Evolutionary conservation across 2,888 invertebrate genomes (phyloP).

Genomic region (Thecocarcelia acutangulata): DNA sequence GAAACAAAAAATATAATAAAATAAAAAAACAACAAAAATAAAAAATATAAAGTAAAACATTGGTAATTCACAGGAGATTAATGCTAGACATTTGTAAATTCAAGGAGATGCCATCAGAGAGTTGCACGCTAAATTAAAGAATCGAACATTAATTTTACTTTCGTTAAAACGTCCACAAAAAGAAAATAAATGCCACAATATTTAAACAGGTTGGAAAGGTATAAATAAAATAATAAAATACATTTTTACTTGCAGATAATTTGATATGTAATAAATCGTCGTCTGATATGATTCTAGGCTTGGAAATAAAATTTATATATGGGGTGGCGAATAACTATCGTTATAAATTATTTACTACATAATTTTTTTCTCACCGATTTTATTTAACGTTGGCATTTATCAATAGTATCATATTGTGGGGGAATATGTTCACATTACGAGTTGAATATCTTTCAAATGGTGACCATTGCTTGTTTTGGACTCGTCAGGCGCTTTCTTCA

Average conservation of each 20-base stretch:
- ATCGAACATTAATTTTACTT: slow-evolving; percentile 64
- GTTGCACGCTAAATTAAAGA: slow-evolving; percentile 63
- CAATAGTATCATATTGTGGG: too few species aligned
- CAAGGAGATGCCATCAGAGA: slow-evolving; percentile 64
- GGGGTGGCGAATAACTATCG: neutral
- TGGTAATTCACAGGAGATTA: slow-evolving; percentile 65
- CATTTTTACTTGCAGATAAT: neutral
- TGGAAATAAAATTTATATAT: too few species aligned
- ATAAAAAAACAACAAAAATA: slow-evolving; percentile 6
- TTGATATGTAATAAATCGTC: too few species aligned
- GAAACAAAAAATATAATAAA: slow-evolving; percentile 19
- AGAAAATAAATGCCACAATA: slow-evolving; percentile 15
- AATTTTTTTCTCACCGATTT: too few species aligned
- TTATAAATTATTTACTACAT: too few species aligned
- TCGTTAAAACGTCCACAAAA: slow-evolving; percentile 46
- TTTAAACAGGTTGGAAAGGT: slow-evolving; percentile 16
- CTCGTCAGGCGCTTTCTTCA: too few species aligned
- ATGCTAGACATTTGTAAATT: slow-evolving; percentile 66
- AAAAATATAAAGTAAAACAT: slow-evolving; percentile 43
- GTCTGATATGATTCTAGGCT: too few species aligned
- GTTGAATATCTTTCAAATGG: too few species aligned
- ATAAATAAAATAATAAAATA: neutral
- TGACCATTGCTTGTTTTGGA: too few species aligned
- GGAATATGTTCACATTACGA: too few species aligned
- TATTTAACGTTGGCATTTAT: too few species aligned